Percentiles rank a stretch among this genome's conserved stretches.
phyloP scores from a whole-genome alignment of 2,888 invertebrate species.

The Silvanus unidentatus region DNA sequence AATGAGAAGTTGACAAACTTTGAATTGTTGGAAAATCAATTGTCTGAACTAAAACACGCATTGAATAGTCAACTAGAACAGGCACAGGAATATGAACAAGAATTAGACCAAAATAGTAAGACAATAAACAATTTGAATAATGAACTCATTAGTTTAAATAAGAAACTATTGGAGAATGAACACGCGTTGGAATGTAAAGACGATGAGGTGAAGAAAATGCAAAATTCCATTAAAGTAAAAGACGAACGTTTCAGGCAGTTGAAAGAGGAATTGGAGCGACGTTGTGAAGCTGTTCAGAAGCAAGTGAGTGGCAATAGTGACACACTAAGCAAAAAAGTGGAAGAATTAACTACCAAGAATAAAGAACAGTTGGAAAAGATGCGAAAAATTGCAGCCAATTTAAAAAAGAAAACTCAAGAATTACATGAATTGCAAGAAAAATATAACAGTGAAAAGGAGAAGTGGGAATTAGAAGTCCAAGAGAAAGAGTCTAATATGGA shows the following conservation, averaged over 20 bases:
- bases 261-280: constrained; percentile 41
- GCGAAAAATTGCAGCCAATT: constrained; percentile 69
- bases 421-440: constrained; percentile 59
- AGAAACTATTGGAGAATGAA: constrained; percentile 45
- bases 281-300: constrained; percentile 38
- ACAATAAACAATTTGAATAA: constrained; percentile 57
- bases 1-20: constrained; percentile 44
- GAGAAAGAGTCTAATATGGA: constrained; percentile 27
- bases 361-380: constrained; percentile 69
- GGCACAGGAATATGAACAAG: constrained; percentile 51
- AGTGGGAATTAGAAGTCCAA: constrained; percentile 34
- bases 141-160: constrained; percentile 51
- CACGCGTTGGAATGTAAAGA: constrained; percentile 44
- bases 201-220: constrained; percentile 47
- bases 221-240: constrained; percentile 45
- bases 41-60: constrained; percentile 51
- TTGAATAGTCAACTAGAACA: constrained; percentile 51
- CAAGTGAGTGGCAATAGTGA: constrained; percentile 38
- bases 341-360: constrained; percentile 56
- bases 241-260: constrained; percentile 41
- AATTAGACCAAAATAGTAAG: constrained; percentile 51
- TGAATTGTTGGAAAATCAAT: constrained; percentile 51
- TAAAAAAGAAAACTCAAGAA: constrained; percentile 65
- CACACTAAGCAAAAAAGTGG: constrained; percentile 40
- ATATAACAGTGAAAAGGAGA: constrained; percentile 35